These are phyloP conservation scores for Prionailurus bengalensis DNA, from an alignment of 2,113 vertebrate species.

Conservation along the genomic window DNA sequence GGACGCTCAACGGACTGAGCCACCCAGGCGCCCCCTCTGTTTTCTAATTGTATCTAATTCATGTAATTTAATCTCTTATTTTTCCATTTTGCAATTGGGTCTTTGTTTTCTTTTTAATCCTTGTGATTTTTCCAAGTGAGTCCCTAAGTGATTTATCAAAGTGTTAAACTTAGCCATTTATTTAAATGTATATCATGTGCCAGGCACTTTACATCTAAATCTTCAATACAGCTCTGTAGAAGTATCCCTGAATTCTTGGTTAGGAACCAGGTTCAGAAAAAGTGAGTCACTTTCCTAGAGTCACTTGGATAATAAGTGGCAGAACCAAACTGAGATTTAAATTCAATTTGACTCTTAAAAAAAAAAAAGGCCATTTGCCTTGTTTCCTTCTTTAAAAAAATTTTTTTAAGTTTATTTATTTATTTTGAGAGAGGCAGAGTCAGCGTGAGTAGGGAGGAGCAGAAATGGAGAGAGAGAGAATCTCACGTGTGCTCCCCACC, in stretches of 20 bases:
- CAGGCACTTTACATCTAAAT: neutral
- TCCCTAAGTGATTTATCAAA: neutral
- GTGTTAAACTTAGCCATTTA: neutral
- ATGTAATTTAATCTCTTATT: conserved; percentile 1
- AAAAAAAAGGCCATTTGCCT: neutral
- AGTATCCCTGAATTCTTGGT: neutral
- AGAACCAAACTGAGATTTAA: conserved; percentile 29
- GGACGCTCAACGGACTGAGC: too few relatives aligned
- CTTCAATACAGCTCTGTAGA: neutral
- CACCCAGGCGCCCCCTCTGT: neutral
- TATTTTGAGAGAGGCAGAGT: too few relatives aligned
- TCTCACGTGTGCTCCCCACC: too few relatives aligned
- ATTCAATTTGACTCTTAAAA: neutral
- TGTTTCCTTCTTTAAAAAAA: neutral
- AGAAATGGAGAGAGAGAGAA: too few relatives aligned
- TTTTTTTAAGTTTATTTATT: too few relatives aligned
- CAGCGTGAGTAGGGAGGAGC: too few relatives aligned
- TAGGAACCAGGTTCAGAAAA: neutral
- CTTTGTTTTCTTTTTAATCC: conserved; percentile 18
- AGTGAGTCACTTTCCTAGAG: neutral
- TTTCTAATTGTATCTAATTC: neutral
- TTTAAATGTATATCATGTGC: neutral
- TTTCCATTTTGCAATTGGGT: neutral
- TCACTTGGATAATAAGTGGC: neutral
- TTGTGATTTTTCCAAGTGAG: neutral